Percentiles rank a stretch among this genome's conserved stretches.
Conservation (phyloP, 1,140 invertebrate species). For the Mycetomoellerius zeteki region DNA sequence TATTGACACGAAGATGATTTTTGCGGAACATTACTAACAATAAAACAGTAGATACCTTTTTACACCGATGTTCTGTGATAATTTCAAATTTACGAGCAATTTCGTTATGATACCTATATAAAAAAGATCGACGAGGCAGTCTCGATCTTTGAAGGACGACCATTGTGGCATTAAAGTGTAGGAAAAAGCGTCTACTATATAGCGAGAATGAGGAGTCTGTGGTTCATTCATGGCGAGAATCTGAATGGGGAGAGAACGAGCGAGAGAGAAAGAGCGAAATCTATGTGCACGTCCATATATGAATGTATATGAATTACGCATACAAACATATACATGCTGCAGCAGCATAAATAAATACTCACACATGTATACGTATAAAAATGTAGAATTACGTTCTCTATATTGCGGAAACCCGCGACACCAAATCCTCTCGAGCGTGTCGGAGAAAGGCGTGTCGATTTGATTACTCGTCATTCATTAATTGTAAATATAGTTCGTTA, state of each 20-base stretch:
- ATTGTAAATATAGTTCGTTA: neutral
- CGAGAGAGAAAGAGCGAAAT: conserved; percentile 58
- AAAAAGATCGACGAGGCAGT: conserved; percentile 16
- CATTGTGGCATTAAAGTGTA: conserved; percentile 67
- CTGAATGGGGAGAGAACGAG: conserved; percentile 81
- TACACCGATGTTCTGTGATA: neutral
- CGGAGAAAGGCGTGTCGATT: neutral
- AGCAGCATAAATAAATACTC: conserved; percentile 34
- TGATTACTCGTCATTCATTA: neutral
- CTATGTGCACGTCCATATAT: conserved; percentile 52
- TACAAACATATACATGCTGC: neutral
- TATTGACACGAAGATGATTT: neutral
- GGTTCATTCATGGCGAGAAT: conserved; percentile 81
- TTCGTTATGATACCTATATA: neutral
- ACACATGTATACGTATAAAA: neutral
- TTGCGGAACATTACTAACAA: neutral
- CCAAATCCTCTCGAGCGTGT: neutral
- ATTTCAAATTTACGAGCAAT: conserved; percentile 6
- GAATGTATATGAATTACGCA: neutral
- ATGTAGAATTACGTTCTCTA: conserved; percentile 18
- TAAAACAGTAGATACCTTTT: neutral
- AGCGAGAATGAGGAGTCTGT: conserved; percentile 76
- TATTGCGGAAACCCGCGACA: neutral
- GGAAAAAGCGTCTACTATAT: conserved; percentile 76
- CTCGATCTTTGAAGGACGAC: conserved; percentile 59